Evolutionary conservation across 2,113 vertebrate genomes (phyloP).

Genomic region (Actenoides hombroni): DNA sequence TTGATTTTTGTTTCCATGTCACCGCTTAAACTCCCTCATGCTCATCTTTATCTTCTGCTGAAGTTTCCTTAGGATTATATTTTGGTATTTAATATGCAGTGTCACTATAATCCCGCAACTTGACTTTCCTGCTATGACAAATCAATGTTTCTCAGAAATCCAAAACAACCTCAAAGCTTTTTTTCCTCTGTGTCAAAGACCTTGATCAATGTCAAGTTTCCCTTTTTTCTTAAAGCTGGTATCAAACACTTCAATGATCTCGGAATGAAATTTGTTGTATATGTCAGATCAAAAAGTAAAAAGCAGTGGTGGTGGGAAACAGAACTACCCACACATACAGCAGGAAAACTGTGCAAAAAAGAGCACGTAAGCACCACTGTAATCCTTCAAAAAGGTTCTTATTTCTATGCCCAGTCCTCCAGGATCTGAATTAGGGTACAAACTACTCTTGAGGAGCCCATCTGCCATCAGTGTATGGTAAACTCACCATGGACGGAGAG

Average conservation of each 20-base stretch:
- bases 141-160: background rate
- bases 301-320: background rate
- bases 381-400: background rate
- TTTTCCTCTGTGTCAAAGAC: background rate
- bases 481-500: background rate
- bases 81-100: background rate
- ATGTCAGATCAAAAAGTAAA: background rate
- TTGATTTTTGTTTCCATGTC: background rate
- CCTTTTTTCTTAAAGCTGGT: background rate
- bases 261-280: background rate
- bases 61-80: background rate
- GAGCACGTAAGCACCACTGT: background rate
- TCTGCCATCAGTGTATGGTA: background rate
- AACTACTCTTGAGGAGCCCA: background rate
- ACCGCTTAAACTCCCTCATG: background rate
- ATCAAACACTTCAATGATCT: background rate
- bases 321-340: background rate
- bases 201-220: background rate
- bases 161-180: constrained; percentile 5
- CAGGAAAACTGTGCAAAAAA: background rate
- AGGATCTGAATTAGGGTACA: background rate
- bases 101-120: background rate
- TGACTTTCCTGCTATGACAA: background rate
- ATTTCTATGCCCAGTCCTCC: background rate
- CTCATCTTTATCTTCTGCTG: background rate